A percentile compares a stretch with the other conserved stretches of the same genome.
phyloP scores from a whole-genome alignment of 2,888 invertebrate species.

The Ctenicera cuprea region DNA sequence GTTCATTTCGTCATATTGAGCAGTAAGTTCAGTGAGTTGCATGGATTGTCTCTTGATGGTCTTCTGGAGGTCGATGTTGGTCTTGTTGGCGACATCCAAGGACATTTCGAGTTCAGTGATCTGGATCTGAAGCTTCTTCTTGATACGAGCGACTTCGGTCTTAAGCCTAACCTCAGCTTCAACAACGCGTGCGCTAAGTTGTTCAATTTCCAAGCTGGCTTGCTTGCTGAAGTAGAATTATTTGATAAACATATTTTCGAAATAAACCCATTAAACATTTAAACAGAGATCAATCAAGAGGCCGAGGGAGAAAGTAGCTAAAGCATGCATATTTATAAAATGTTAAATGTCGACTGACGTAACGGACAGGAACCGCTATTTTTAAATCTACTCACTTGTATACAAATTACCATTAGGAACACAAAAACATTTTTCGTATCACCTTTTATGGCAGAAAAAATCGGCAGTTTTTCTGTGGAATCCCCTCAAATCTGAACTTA shows the following conservation, averaged over 20 bases:
- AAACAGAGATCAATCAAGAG: conserved; percentile 10
- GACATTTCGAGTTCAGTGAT: conserved; percentile 98
- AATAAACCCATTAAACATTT: conserved; percentile 15
- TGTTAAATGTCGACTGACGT: conserved; percentile 44
- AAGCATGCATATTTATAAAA: conserved; percentile 52
- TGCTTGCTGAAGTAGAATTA: conserved; percentile 84
- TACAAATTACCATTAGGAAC: conserved; percentile 41
- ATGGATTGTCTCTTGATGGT: conserved; percentile 98
- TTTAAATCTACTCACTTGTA: conserved; percentile 57
- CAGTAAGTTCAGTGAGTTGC: conserved; percentile 92
- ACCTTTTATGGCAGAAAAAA: conserved; percentile 82
- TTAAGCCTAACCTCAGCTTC: conserved; percentile 97
- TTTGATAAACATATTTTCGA: neutral
- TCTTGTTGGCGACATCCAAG: conserved; percentile 98
- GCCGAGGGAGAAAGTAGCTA: conserved; percentile 14
- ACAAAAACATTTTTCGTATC: conserved; percentile 62
- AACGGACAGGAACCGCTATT: conserved; percentile 16
- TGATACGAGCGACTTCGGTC: conserved; percentile 96
- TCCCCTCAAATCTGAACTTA: conserved; percentile 79
- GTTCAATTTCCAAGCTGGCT: conserved; percentile 98
- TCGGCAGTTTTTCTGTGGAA: conserved; percentile 78
- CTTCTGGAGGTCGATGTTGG: conserved; percentile 97
- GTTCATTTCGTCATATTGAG: conserved; percentile 97
- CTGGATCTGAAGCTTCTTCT: conserved; percentile 99
- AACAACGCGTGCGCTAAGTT: conserved; percentile 94